A percentile compares a stretch with the other conserved stretches of the same genome.
phyloP scores from a whole-genome alignment of 2,888 invertebrate genomes.

The Poecilus cupreus region DNA sequence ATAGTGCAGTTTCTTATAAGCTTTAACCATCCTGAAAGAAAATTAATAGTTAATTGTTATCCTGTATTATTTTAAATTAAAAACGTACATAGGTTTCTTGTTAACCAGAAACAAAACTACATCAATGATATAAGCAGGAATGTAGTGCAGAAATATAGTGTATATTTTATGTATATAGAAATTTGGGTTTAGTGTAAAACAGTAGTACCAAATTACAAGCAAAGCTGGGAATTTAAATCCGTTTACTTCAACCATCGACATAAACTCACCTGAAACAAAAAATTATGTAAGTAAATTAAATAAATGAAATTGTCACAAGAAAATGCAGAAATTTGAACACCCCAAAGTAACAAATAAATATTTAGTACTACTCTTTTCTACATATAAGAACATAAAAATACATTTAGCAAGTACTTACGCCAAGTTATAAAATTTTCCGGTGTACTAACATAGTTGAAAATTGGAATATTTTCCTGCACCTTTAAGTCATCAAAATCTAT shows the following conservation, averaged over 20 bases:
- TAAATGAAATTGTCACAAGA: no score
- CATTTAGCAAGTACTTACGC: constrained; percentile 73
- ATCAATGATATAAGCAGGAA: constrained; percentile 79
- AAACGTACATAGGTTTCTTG: constrained; percentile 79
- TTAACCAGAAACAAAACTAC: constrained; percentile 75
- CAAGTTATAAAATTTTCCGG: constrained; percentile 87
- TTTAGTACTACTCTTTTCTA: no score
- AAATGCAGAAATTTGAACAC: no score
- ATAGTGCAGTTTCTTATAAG: constrained; percentile 85
- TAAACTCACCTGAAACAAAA: constrained; percentile 74
- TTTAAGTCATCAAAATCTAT: constrained; percentile 26
- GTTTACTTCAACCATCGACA: constrained; percentile 74
- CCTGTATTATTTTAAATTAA: neutral
- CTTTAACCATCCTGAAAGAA: constrained; percentile 80
- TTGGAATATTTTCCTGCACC: constrained; percentile 69
- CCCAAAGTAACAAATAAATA: no score
- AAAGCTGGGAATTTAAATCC: constrained; percentile 76
- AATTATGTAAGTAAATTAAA: neutral
- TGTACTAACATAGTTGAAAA: constrained; percentile 92
- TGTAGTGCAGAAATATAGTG: constrained; percentile 77
- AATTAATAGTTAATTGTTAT: neutral
- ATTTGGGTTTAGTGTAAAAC: constrained; percentile 78
- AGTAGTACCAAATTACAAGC: constrained; percentile 79
- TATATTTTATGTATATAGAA: constrained; percentile 76
- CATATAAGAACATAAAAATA: no score